Percentiles rank a stretch among this genome's conserved stretches.
Evolutionary conservation across 2,113 vertebrate genomes (phyloP).

Genomic region (Crotalus tigris): DNA sequence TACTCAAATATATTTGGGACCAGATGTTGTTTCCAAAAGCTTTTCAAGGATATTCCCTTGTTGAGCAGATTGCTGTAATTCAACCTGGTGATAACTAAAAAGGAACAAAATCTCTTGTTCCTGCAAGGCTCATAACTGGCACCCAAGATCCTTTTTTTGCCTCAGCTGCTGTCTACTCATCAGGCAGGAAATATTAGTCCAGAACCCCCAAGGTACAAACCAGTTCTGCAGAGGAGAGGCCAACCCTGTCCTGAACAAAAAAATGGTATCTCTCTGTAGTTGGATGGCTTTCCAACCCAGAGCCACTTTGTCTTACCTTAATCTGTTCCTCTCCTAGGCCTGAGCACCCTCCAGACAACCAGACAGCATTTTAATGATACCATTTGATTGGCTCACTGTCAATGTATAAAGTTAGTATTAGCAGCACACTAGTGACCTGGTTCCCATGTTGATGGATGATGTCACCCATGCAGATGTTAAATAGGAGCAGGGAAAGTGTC

Average conservation of each 20-base stretch:
- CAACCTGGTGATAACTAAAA: too few species aligned
- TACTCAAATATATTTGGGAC: too few species aligned
- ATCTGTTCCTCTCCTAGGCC: not conserved
- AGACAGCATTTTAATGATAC: not conserved
- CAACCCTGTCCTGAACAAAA: not conserved
- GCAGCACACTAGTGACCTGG: not conserved
- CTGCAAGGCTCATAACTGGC: too few species aligned
- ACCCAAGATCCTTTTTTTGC: not conserved
- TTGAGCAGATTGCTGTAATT: too few species aligned
- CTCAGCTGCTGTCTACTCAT: not conserved
- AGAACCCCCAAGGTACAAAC: not conserved
- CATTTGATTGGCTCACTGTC: not conserved
- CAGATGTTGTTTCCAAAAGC: too few species aligned
- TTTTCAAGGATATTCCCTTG: too few species aligned
- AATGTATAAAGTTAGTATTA: not conserved
- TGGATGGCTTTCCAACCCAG: not conserved
- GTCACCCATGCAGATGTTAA: not conserved
- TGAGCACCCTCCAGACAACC: not conserved
- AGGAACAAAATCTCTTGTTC: too few species aligned
- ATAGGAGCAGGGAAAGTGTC: not conserved
- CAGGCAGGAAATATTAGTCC: not conserved
- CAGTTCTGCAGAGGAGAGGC: not conserved
- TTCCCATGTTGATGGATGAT: not conserved
- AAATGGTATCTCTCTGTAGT: not conserved
- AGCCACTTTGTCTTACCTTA: not conserved